These are phyloP conservation scores for Rhabdornis inornatus DNA, from an alignment of 2,113 vertebrate species.

Conservation along the genomic window DNA sequence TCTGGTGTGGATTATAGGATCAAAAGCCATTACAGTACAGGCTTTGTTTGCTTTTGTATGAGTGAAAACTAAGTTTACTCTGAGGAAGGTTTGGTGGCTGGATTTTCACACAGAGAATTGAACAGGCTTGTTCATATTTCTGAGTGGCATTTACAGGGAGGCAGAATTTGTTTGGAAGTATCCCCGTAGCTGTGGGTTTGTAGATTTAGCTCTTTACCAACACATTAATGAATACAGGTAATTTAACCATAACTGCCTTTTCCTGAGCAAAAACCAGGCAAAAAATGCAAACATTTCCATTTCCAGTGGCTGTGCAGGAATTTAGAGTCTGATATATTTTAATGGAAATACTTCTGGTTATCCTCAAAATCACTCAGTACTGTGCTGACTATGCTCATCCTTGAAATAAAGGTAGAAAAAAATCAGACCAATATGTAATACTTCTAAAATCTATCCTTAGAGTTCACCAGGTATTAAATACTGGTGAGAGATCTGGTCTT, in stretches of 20 bases:
- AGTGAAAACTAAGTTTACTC: conserved; percentile 52
- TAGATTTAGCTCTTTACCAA: background rate
- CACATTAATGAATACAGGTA: background rate
- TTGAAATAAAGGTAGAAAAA: background rate
- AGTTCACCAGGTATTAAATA: background rate
- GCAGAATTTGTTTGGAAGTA: background rate
- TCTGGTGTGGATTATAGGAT: conserved; percentile 58
- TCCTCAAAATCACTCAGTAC: background rate
- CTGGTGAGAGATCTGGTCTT: background rate
- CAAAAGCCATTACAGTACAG: conserved; percentile 62
- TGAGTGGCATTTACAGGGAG: background rate
- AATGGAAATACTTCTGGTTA: background rate
- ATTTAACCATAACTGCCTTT: background rate
- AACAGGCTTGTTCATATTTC: background rate
- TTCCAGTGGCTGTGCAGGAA: background rate
- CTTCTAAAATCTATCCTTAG: background rate
- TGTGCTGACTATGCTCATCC: background rate
- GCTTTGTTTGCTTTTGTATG: conserved; percentile 50
- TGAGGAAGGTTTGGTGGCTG: background rate
- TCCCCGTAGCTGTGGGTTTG: background rate
- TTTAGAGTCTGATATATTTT: background rate
- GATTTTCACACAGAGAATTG: background rate
- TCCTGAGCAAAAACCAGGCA: background rate
- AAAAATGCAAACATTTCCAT: background rate
- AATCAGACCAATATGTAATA: background rate